Evolutionary conservation across 1,140 invertebrate species (phyloP), one percentile per base, ranked within the genome.

Genomic region (Reticulitermes speratus): DNA sequence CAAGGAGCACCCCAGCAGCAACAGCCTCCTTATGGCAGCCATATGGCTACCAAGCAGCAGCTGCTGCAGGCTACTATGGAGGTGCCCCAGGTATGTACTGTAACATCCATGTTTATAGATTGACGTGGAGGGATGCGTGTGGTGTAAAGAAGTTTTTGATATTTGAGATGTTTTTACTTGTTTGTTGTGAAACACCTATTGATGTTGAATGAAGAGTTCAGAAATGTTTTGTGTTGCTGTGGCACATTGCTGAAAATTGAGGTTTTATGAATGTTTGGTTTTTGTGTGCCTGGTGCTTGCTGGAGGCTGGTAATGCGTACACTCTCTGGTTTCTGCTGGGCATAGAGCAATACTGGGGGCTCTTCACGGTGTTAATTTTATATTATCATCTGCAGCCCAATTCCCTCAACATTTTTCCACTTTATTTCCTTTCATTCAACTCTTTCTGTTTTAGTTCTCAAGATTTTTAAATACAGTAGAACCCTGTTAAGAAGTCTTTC

Each of bases 11-110:
- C 85, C 0, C 85, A 86, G 65, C 84, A 85, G 25, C 85, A 65
- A 23, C 85, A 86, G 32, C 81, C 81, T 55, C 75, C 85, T 9
- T 86, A 86, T 55, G 85, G 85, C 85, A 86, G 75, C 85, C 85
- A 48, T 86, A 86, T 55, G 85, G 85, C 75, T 86, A 86, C 65
- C 85, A 86, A n/a, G 85, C 85, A 52, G 59, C 84, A 45, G 85
- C 85, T 82, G 83, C 83, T 44, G 81, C 81, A 19, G 82, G 85
- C 30, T 86, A 86, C 48, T 86, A 86, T 32, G 85, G 85, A 52
- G 85, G 75, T 52, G 85, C 85, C 44, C 85, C 85, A 82, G 85
- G 85, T 86, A 52, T 9, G 69, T 86, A 14, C 8, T 84, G 23
- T 45, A 5, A 38, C 38, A 38, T 38, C 38, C 16, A 7, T 65